Evolutionary conservation across 1,140 invertebrate genomes (phyloP), one percentile per base, ranked within the genome.

Genomic region (Armadillidium nasatum): DNA sequence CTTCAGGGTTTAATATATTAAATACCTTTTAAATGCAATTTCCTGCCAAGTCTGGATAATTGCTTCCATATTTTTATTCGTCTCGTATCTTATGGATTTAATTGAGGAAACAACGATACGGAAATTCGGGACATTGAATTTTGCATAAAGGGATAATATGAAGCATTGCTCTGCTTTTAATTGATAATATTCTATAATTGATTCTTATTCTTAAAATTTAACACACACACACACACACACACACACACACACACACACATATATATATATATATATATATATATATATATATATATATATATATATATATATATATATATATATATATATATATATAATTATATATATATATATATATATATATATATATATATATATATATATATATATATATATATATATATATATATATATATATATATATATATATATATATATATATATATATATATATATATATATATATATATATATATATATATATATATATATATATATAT

Each of bases 341-440:
- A 60, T 60, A 60, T 15, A 15, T 15, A 15, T 60, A 60, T 60
- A 60, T 60, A 60, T 60, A 60, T 60, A 60, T 60, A 60, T 60
- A 15, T 15, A 15, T 60, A 60, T 60, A 60, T 60, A 60, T 60
- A 60, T 60, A 60, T 60, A 60, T 33, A 60, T 60, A 60, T 60
- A 60, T 60, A 60, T 60, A 33, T 33, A 33, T 33, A 33, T 33
- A 33, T 33, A 33, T 33, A 33, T 33, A 33, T 33, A 33, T 67
- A 67, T 67, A 67, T 67, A 67, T 67, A 67, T 67, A 67, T 67
- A 67, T 67, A 67, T 67, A 67, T 67, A 67, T 67, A 67, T 67
- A 67, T 67, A 15, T 67, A 11, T 13, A 67, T 67, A 67, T 67
- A 13, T 67, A 67, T 67, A 67, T 15, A 67, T 67, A 13, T 67